phyloP scores from a whole-genome alignment of 1,140 invertebrate genomes.

The Zaprionus capensis region DNA sequence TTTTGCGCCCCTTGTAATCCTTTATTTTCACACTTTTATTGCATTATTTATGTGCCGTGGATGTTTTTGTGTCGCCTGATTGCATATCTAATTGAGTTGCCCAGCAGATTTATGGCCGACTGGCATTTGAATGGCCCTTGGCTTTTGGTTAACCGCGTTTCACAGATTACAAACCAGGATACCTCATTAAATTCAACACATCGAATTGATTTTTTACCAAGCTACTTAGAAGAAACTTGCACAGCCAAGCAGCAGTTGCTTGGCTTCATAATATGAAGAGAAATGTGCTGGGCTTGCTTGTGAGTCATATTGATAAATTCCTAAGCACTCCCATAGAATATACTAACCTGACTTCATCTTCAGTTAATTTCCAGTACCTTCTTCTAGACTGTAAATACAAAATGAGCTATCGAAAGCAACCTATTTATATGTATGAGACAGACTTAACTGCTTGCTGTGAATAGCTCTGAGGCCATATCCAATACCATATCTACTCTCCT shows the following conservation, averaged over 20 bases:
- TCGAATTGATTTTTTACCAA: background rate
- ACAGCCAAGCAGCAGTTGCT: no score
- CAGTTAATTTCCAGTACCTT: background rate
- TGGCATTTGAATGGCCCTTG: constrained; percentile 38
- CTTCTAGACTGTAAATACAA: background rate
- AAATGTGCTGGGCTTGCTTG: background rate
- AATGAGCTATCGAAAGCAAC: background rate
- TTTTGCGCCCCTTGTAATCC: constrained; percentile 18
- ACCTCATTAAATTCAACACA: constrained; percentile 17
- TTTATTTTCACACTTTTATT: constrained; percentile 56
- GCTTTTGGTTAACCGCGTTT: constrained; percentile 14
- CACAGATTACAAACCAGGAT: constrained; percentile 21
- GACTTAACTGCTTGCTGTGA: background rate
- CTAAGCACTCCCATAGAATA: background rate
- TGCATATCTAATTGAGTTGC: constrained; percentile 61
- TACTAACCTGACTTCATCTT: background rate
- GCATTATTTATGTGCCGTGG: constrained; percentile 54
- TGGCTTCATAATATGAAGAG: background rate
- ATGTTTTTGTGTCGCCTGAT: constrained; percentile 37
- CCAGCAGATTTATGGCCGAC: constrained; percentile 42
- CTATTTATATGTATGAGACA: constrained; percentile 17
- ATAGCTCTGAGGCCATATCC: background rate
- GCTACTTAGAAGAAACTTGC: background rate
- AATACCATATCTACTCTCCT: background rate
- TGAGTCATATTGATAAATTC: background rate